Evolutionary conservation across 2,113 vertebrate species (phyloP).

Genomic region (Coregonus clupeaformis): DNA sequence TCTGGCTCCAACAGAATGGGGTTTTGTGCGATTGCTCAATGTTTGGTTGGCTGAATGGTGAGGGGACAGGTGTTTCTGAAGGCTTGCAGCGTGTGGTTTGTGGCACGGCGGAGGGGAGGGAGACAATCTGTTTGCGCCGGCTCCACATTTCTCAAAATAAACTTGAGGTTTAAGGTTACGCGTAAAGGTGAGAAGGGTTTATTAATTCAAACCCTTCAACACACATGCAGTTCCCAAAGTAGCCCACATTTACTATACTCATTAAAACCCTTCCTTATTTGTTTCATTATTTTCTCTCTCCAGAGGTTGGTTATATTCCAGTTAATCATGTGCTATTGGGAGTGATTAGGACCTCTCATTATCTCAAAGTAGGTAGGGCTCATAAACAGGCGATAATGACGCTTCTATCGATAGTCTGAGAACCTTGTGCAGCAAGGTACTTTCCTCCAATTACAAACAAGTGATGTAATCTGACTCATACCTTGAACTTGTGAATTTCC

Average conservation of each 20-base stretch:
- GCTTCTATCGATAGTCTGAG: no score
- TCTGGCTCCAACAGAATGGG: constrained; percentile 51
- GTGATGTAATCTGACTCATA: no score
- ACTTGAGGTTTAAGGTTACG: constrained; percentile 61
- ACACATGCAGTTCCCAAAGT: constrained; percentile 8
- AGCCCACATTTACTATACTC: constrained; percentile 5
- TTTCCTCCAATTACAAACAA: no score
- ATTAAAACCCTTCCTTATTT: no score
- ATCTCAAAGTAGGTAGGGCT: no score
- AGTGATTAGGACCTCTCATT: no score
- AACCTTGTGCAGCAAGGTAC: no score
- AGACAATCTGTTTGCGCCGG: neutral
- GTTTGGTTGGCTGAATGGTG: constrained; percentile 15
- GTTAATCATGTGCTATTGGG: no score
- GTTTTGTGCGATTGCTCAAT: constrained; percentile 52
- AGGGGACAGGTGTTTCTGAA: constrained; percentile 36
- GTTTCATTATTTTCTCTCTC: no score
- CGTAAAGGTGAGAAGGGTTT: constrained; percentile 59
- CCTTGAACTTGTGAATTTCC: no score
- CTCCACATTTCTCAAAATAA: constrained; percentile 61
- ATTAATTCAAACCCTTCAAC: constrained; percentile 55
- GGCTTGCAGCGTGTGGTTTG: constrained; percentile 56
- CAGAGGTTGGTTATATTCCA: no score
- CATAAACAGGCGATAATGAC: no score
- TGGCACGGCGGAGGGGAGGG: constrained; percentile 38